A percentile compares a stretch with the other conserved stretches of the same genome.
Evolutionary conservation across 2,888 invertebrate species (phyloP).

Genomic region (Cosmorhoe ocellata): DNA sequence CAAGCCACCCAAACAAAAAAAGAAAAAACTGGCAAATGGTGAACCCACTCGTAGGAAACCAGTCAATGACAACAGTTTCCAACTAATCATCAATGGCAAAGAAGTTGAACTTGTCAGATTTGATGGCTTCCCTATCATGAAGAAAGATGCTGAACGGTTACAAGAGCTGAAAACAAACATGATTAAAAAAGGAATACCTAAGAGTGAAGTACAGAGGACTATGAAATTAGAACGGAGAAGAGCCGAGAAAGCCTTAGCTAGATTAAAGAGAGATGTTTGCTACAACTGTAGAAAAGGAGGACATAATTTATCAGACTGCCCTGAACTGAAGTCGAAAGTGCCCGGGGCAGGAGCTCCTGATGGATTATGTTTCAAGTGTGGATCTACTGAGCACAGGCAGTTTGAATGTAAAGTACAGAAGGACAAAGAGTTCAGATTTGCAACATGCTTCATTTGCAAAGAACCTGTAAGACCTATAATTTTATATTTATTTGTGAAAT

Average conservation of each 20-base stretch:
- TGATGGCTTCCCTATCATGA: slow-evolving; percentile 88
- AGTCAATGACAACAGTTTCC: slow-evolving; percentile 67
- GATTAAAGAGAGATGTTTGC: slow-evolving; percentile 87
- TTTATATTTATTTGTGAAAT: not conserved
- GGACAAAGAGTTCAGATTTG: slow-evolving; percentile 88
- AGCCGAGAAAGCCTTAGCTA: slow-evolving; percentile 87
- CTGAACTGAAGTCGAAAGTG: slow-evolving; percentile 83
- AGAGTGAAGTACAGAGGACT: slow-evolving; percentile 84
- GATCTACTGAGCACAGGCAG: slow-evolving; percentile 92
- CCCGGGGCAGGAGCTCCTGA: slow-evolving; percentile 73
- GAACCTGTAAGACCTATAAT: slow-evolving; percentile 78
- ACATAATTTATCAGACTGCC: slow-evolving; percentile 91
- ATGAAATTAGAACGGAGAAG: slow-evolving; percentile 87
- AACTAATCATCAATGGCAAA: slow-evolving; percentile 84
- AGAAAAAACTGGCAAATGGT: slow-evolving; percentile 49
- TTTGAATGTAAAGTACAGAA: slow-evolving; percentile 87
- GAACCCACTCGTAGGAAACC: slow-evolving; percentile 72
- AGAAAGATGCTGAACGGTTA: slow-evolving; percentile 86
- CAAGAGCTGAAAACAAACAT: slow-evolving; percentile 84
- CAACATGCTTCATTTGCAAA: slow-evolving; percentile 94
- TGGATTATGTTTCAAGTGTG: slow-evolving; percentile 94
- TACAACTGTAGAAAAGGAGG: slow-evolving; percentile 90
- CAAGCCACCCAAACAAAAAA: slow-evolving; percentile 35
- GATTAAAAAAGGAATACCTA: slow-evolving; percentile 85
- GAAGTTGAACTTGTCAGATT: slow-evolving; percentile 83